A percentile compares a stretch with the other conserved stretches of the same genome.
These are phyloP conservation scores for Alentia gelatinosa DNA, from an alignment of 2,888 invertebrate genomes.

Conservation along the genomic window DNA sequence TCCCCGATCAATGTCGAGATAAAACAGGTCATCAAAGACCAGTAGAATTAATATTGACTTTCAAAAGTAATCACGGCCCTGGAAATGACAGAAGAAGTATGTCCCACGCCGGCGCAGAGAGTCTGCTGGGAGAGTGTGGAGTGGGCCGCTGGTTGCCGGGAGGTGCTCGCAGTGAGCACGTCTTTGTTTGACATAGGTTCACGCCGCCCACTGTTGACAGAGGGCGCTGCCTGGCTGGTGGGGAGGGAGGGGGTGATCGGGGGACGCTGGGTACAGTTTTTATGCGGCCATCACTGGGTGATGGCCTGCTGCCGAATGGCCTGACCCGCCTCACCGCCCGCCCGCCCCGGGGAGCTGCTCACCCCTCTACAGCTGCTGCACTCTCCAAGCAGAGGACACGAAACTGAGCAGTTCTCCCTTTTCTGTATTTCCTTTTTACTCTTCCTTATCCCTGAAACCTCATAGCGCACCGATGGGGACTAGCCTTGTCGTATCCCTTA, in stretches of 20 bases:
- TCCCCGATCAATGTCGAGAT: background rate
- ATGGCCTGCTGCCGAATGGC: conserved; percentile 30
- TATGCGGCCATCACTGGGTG: conserved; percentile 42
- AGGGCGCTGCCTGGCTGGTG: background rate
- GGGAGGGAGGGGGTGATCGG: background rate
- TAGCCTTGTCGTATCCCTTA: too few species aligned
- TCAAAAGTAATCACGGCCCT: conserved; percentile 42
- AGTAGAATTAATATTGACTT: conserved; percentile 43
- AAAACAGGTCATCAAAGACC: conserved; percentile 47
- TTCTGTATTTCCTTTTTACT: background rate
- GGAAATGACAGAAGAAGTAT: conserved; percentile 40
- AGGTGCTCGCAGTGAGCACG: background rate
- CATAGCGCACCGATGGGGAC: too few species aligned
- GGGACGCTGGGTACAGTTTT: conserved; percentile 47
- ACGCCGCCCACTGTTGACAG: conserved; percentile 40
- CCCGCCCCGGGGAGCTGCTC: background rate
- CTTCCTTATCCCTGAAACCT: background rate
- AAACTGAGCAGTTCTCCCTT: background rate
- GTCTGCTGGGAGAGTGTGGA: background rate
- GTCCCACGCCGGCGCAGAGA: conserved; percentile 10
- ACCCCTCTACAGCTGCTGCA: too few species aligned
- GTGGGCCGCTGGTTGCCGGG: background rate
- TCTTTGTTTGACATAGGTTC: conserved; percentile 51
- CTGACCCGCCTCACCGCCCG: background rate
- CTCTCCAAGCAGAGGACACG: background rate